phyloP scores from a whole-genome alignment of 30 jellyfish, hydroid and myxozoan species.

The Hydractinia symbiolongicarpus region DNA sequence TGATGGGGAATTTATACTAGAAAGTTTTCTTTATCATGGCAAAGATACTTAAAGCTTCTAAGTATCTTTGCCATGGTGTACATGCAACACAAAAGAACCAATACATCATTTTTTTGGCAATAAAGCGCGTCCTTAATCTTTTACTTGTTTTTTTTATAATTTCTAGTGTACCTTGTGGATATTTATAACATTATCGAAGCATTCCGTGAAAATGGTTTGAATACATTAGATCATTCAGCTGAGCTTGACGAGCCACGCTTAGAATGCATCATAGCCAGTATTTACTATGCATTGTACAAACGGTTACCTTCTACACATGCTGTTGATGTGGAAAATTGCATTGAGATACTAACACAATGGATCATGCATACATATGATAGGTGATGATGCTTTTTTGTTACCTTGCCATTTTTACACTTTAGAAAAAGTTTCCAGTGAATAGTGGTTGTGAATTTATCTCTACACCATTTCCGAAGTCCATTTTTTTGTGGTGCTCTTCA shows the following conservation, averaged over 20 bases:
- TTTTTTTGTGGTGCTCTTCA: no score
- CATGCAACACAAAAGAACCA: neutral
- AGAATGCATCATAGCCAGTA: slow-evolving; percentile 89
- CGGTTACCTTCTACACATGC: slow-evolving; percentile 82
- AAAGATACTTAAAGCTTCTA: neutral
- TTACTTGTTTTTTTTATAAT: neutral
- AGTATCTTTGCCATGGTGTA: neutral
- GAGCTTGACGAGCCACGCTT: slow-evolving; percentile 92
- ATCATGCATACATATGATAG: slow-evolving; percentile 87
- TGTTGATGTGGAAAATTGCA: slow-evolving; percentile 73
- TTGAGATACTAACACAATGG: slow-evolving; percentile 87
- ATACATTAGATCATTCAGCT: slow-evolving; percentile 65
- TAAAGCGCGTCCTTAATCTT: neutral
- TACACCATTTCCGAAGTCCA: no score
- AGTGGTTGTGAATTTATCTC: no score
- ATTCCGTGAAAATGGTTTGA: slow-evolving; percentile 88
- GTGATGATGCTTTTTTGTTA: slow-evolving; percentile 26
- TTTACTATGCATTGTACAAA: slow-evolving; percentile 71
- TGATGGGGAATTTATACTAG: no score
- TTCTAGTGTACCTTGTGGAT: slow-evolving; percentile 82
- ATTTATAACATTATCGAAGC: slow-evolving; percentile 93
- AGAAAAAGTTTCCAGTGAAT: no score
- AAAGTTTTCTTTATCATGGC: no score
- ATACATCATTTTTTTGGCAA: neutral
- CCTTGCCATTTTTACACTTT: no score